These are phyloP conservation scores for Myrmecobius fasciatus DNA, from an alignment of 2,113 vertebrate genomes.

Conservation along the genomic window DNA sequence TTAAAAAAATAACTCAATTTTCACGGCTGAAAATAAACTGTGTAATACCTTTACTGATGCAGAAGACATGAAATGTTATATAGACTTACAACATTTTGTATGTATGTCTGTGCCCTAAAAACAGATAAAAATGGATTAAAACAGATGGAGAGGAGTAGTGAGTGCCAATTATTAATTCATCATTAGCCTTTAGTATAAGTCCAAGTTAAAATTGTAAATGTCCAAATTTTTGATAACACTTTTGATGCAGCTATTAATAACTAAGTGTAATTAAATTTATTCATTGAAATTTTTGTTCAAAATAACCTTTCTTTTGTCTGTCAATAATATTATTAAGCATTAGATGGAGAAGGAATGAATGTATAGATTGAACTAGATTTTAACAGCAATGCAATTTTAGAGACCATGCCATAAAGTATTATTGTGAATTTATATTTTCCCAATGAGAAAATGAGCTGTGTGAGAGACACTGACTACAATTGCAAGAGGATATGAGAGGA, in stretches of 20 bases:
- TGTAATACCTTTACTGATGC: conserved; percentile 29
- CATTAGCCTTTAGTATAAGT: conserved; percentile 35
- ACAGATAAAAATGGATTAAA: conserved; percentile 50
- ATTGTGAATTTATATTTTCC: too few relatives aligned
- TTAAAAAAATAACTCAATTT: background rate
- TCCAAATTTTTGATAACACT: conserved; percentile 23
- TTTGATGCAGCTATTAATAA: conserved; percentile 7
- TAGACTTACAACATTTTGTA: conserved; percentile 52
- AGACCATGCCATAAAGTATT: too few relatives aligned
- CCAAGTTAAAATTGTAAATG: background rate
- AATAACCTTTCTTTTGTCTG: background rate
- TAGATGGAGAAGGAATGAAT: too few relatives aligned
- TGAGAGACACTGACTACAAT: too few relatives aligned
- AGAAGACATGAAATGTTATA: conserved; percentile 28
- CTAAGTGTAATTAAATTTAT: background rate
- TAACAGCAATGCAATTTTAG: too few relatives aligned
- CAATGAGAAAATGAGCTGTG: too few relatives aligned
- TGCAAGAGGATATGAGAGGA: too few relatives aligned
- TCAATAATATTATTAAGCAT: background rate
- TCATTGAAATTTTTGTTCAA: background rate
- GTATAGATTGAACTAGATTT: too few relatives aligned
- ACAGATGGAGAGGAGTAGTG: conserved; percentile 68
- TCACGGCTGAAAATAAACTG: conserved; percentile 40
- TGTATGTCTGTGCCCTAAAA: conserved; percentile 53
- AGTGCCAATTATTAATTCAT: conserved; percentile 50